Evolutionary conservation across 2,888 invertebrate genomes (phyloP).

Genomic region (Orthosia gothica): DNA sequence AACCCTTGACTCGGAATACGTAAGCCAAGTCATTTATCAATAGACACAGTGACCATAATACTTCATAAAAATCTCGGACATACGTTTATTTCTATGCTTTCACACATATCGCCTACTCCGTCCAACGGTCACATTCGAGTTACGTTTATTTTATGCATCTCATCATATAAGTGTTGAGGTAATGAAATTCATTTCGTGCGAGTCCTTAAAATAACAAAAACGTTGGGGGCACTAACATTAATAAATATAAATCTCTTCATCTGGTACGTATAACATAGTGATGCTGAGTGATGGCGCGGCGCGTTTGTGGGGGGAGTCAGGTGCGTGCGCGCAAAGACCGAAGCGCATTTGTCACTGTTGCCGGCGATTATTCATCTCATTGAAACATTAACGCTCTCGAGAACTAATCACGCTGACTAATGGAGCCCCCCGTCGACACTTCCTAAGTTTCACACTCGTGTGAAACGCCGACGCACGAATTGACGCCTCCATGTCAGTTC

Average conservation of each 20-base stretch:
- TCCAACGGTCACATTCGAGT: slow-evolving; percentile 46
- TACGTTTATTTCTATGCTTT: slow-evolving; percentile 59
- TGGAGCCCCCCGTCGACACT: slow-evolving; percentile 91
- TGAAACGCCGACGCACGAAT: slow-evolving; percentile 77
- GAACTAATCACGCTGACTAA: slow-evolving; percentile 91
- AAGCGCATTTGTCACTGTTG: slow-evolving; percentile 90
- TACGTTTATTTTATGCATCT: slow-evolving; percentile 57
- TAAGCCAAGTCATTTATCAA: slow-evolving; percentile 89
- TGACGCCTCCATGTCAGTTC: slow-evolving; percentile 78
- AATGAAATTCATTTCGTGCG: slow-evolving; percentile 57
- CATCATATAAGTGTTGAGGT: slow-evolving; percentile 51
- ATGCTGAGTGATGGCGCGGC: slow-evolving; percentile 87
- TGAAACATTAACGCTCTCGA: slow-evolving; percentile 90
- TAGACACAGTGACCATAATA: slow-evolving; percentile 81
- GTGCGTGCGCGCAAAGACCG: slow-evolving; percentile 87
- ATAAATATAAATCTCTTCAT: slow-evolving; percentile 91
- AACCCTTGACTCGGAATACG: slow-evolving; percentile 87
- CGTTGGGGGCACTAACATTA: slow-evolving; percentile 80
- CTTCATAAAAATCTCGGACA: slow-evolving; percentile 64
- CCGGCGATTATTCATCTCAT: slow-evolving; percentile 91
- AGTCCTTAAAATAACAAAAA: slow-evolving; percentile 69
- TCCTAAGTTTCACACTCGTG: slow-evolving; percentile 88
- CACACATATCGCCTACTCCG: slow-evolving; percentile 48
- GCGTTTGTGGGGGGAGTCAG: slow-evolving; percentile 86
- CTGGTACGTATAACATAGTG: slow-evolving; percentile 83